Evolutionary conservation across 2,113 vertebrate genomes (phyloP), one percentile per base, ranked within the genome.

Genomic region (Solea senegalensis): DNA sequence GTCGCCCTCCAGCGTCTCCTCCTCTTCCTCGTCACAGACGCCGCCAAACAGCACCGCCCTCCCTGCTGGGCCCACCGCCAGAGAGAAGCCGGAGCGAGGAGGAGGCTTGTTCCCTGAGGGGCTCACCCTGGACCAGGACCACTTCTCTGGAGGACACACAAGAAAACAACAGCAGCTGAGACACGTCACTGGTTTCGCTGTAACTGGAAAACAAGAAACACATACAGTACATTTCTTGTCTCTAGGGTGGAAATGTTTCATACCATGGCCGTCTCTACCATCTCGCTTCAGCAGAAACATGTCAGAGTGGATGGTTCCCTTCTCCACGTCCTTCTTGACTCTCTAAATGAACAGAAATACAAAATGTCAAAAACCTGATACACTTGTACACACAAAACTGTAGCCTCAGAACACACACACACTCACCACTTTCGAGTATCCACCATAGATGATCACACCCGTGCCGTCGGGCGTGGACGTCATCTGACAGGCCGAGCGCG

Each of bases 251-350:
- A 46, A 10, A 11, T 48, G 1, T 9, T 63, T 4, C 21, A 10
- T 82, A 96, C 95, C 95, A 93, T 95, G 93, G 41, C 84, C 91
- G 1, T 94, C 95, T 85, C 88, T 85, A 0, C 92, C 93, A 62
- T 96, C 96, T 5, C 85, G 60, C 85, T 92, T 96, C 80, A 99
- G 88, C 45, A 96, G 90, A 81, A 96, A 98, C 97, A 96, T 96
- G 81, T 99, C 97, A 0, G 95, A 92, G 75, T 99, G 96, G 81
- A 96, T 94, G 52, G 91, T 95, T 72, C 98, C 97, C 83, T 94
- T 97, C 90, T 99, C 98, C 51, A 98, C 95, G 2, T 99, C 98
- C 9, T 97, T 99, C 90, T 96, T 99, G 45, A 97, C 90, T 91
- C 94, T 95, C 97, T 99, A 83, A 7, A 80, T 62, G 59, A 77